Conservation (phyloP, 2,113 vertebrate species). For the Otis tarda region DNA sequence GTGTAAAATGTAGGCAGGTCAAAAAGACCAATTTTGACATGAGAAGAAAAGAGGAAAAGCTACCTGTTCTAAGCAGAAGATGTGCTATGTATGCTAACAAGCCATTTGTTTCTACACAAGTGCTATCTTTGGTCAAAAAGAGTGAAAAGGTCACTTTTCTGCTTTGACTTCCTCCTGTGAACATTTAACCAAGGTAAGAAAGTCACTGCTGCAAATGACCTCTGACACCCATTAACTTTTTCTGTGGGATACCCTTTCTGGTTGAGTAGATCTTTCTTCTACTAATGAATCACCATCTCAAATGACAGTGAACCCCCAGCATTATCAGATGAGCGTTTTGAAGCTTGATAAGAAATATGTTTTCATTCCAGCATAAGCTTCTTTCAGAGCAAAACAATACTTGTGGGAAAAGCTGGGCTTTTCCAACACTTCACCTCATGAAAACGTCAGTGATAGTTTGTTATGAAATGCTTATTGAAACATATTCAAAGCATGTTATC, state of each 20-base stretch:
- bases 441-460: not conserved
- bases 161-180: not conserved
- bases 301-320: not conserved
- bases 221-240: not conserved
- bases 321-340: not conserved
- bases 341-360: slow-evolving; percentile 1
- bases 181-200: not conserved
- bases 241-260: not conserved
- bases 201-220: not conserved
- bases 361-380: not conserved
- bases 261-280: not conserved
- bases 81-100: not conserved
- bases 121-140: not conserved
- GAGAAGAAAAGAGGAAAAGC: not conserved
- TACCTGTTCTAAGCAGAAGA: not conserved
- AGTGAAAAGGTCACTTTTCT: not conserved
- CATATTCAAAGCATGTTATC: slow-evolving; percentile 2
- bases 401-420: slow-evolving; percentile 14
- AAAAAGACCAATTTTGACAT: not conserved
- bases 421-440: slow-evolving; percentile 7
- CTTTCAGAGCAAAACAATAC: not conserved
- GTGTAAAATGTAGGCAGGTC: not conserved
- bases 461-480: slow-evolving; percentile 20
- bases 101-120: not conserved
- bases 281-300: not conserved